A percentile compares a stretch with the other conserved stretches of the same genome.
Evolutionary conservation across 92 coral and sea anemone species (phyloP).

Genomic region (Porites lobata): DNA sequence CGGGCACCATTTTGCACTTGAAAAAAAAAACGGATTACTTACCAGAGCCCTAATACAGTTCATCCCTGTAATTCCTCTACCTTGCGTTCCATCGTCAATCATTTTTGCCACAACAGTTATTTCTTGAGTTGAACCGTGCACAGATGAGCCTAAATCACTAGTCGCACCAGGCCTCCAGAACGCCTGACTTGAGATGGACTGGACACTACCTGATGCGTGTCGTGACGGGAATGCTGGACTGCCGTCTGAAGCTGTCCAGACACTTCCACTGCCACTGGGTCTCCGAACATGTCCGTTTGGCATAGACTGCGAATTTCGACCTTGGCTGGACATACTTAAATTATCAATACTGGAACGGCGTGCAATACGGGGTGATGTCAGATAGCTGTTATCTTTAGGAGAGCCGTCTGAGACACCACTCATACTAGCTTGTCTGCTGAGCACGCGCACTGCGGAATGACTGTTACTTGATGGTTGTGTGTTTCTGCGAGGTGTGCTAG

Average conservation of each 20-base stretch:
- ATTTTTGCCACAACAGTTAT: slow-evolving; percentile 87
- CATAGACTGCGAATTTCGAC: slow-evolving; percentile 57
- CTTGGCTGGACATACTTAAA: slow-evolving; percentile 61
- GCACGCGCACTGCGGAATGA: slow-evolving; percentile 65
- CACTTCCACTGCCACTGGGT: slow-evolving; percentile 68
- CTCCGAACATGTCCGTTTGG: slow-evolving; percentile 74
- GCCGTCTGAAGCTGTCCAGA: slow-evolving; percentile 77
- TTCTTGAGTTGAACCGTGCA: slow-evolving; percentile 91
- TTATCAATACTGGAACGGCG: slow-evolving; percentile 89
- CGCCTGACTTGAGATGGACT: slow-evolving; percentile 85
- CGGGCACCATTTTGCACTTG: neutral
- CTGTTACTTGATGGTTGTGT: slow-evolving; percentile 57
- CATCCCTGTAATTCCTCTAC: slow-evolving; percentile 86
- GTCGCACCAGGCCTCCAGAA: slow-evolving; percentile 91
- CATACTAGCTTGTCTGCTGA: slow-evolving; percentile 65
- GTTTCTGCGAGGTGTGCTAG: slow-evolving; percentile 80
- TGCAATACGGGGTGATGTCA: slow-evolving; percentile 82
- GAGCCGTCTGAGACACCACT: slow-evolving; percentile 73
- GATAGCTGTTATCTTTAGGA: slow-evolving; percentile 55
- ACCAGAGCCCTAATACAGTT: slow-evolving; percentile 92
- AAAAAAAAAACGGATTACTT: slow-evolving; percentile 40
- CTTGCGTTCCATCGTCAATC: slow-evolving; percentile 80
- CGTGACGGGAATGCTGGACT: slow-evolving; percentile 76
- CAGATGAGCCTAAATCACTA: slow-evolving; percentile 96
- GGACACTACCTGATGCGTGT: slow-evolving; percentile 81